Percentiles rank a stretch among this genome's conserved stretches.
Evolutionary conservation across 2,888 invertebrate genomes (phyloP).

Genomic region (Neoitamus cyanurus): DNA sequence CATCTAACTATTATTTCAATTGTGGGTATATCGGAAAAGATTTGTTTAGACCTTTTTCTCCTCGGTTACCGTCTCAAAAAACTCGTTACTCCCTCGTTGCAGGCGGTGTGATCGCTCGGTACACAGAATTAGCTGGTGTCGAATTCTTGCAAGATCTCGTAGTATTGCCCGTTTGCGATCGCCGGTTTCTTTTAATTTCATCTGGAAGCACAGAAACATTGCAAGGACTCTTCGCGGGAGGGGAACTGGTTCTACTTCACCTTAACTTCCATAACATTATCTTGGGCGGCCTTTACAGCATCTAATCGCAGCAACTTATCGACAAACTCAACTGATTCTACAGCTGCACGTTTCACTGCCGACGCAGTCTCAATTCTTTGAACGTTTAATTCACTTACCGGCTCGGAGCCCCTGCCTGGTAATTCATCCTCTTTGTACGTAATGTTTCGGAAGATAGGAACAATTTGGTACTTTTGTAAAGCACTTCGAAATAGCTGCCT

Average conservation of each 20-base stretch:
- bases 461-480: not conserved
- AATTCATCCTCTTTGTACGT: not conserved
- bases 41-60: not conserved
- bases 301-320: constrained; percentile 8
- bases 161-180: not conserved
- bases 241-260: no score
- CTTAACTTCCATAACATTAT: not conserved
- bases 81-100: not conserved
- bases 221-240: no score
- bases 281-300: not conserved
- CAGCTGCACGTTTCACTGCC: not conserved
- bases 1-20: not conserved
- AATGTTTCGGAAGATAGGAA: not conserved
- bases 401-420: not conserved
- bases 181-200: not conserved
- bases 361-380: not conserved
- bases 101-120: not conserved
- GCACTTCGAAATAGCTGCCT: not conserved
- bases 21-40: not conserved
- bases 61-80: not conserved
- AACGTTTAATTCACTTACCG: not conserved
- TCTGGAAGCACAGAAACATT: no score
- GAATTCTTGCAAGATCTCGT: not conserved
- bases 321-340: not conserved
- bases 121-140: not conserved